Percentiles rank a stretch among this genome's conserved stretches.
Evolutionary conservation across 2,113 vertebrate species (phyloP).

Genomic region (Corythornis vintsioides): DNA sequence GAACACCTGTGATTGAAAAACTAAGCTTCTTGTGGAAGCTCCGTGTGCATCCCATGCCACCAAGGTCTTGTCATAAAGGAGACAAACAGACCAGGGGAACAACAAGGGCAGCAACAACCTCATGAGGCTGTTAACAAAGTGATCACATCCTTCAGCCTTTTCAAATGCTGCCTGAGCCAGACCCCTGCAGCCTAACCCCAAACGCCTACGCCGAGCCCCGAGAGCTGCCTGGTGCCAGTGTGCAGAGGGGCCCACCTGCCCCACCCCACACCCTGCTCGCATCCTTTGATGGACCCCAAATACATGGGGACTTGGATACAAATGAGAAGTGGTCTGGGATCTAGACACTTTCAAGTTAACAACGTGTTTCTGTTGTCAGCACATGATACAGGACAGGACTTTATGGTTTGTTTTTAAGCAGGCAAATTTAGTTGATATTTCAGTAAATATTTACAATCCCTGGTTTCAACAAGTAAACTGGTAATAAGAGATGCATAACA

Average conservation of each 20-base stretch:
- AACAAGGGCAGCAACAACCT: not conserved
- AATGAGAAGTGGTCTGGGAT: not conserved
- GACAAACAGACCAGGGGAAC: not conserved
- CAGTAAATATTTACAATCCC: not conserved
- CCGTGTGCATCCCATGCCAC: not conserved
- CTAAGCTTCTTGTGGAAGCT: not conserved
- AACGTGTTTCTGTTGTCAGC: not conserved
- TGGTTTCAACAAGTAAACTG: constrained; percentile 20
- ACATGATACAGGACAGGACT: not conserved
- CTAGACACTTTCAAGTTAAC: not conserved
- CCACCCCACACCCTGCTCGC: too few relatives aligned
- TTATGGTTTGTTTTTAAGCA: not conserved
- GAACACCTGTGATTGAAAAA: not conserved
- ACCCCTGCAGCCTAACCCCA: not conserved
- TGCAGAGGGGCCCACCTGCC: too few relatives aligned
- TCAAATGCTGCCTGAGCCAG: not conserved
- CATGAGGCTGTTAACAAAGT: not conserved
- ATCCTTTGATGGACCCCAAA: too few relatives aligned
- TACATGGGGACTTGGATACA: too few relatives aligned
- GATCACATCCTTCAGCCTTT: not conserved
- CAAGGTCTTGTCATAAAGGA: not conserved
- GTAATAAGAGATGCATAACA: constrained; percentile 17
- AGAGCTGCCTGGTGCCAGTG: too few relatives aligned
- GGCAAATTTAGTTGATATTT: constrained; percentile 10
- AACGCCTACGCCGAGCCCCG: too few relatives aligned